A percentile compares a stretch with the other conserved stretches of the same genome.
phyloP scores from a whole-genome alignment of 2,888 invertebrate genomes.

The Agapetus fuscipes region DNA sequence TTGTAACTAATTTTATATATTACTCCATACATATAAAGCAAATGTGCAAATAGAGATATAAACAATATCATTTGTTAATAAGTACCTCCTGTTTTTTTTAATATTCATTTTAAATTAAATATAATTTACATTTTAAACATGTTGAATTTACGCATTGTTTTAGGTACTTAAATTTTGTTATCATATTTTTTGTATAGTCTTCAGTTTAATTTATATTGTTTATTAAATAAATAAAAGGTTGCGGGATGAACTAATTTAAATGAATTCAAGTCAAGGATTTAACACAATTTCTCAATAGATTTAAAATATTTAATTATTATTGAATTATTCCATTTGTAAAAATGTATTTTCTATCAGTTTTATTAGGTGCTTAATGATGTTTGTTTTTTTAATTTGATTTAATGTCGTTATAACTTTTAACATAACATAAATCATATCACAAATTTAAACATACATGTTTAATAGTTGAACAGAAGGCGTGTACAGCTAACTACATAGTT shows the following conservation, averaged over 20 bases:
- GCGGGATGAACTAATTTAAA: neutral
- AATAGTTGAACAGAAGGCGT: slow-evolving; percentile 7
- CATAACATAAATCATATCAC: slow-evolving; percentile 8
- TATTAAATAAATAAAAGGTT: neutral
- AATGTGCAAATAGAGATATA: neutral
- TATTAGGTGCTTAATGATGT: slow-evolving; percentile 9
- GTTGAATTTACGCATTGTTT: slow-evolving; percentile 14
- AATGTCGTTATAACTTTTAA: neutral
- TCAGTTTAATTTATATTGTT: slow-evolving; percentile 8
- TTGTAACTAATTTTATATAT: too few relatives aligned
- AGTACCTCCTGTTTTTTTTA: neutral
- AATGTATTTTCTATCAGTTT: slow-evolving; percentile 2
- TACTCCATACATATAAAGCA: too few relatives aligned
- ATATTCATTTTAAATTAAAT: neutral
- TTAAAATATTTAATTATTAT: slow-evolving; percentile 7
- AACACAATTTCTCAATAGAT: too few relatives aligned
- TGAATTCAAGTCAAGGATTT: neutral
- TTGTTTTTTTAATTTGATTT: neutral
- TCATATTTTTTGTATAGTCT: neutral
- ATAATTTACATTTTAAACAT: neutral
- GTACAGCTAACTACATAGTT: slow-evolving; percentile 4
- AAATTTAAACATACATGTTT: slow-evolving; percentile 2
- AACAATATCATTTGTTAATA: neutral
- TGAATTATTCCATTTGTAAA: slow-evolving; percentile 12
- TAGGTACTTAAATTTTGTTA: slow-evolving; percentile 20